Base-by-base conservation (phyloP, 2,113 vertebrate species). In the Thamnaconus septentrionalis region DNA sequence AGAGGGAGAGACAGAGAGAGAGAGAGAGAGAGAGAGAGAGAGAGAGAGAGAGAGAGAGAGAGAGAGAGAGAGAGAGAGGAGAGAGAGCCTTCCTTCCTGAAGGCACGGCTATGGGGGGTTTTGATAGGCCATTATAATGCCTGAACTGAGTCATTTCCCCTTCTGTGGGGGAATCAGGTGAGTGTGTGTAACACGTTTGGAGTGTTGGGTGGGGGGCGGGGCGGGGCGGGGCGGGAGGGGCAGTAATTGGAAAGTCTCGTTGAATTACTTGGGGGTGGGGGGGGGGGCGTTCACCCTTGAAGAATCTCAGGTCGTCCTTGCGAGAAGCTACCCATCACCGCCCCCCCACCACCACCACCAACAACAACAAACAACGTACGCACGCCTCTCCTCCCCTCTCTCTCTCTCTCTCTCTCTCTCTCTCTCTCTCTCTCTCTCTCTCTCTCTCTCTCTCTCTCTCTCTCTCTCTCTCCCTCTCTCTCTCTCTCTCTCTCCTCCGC, bases 291-390 rank as follows among this genome's bases (percentile, higher is more conserved):
- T 88, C 86, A 87, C 83, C 89, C 87, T 88, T 90, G 87, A 89
- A 76, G 82, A 87, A 84, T 89, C 75, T 86, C 82, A 84, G 83
- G 85, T 88, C 81, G 89, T 89, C 89, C 86, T 90, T 90, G 85
- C 85, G 75, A 74, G 64, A 75, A 75, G 73, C 75, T 76, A 61
- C 68, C 65, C 73, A 69, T 81, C 59, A 18, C 64, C 69, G 11
- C 72, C 4, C 53, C 9, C 55, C 3, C 46, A 10, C 52, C 61
- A 10, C 39, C 3, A 43, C n/a, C 53, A 10, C 62, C 12, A 44
- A 43, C 59, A 52, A 46, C 46, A 7, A 63, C 62, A 65, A 43
- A 55, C 61, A 54, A 12, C 53, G 51, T 42, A 18, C 53, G 6
- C 41, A 54, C 57, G 44, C 58, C 11, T 4, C 53, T 40, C 53